These are phyloP conservation scores for Oncorhynchus masou DNA, from an alignment of 2,113 vertebrate species.

Conservation along the genomic window DNA sequence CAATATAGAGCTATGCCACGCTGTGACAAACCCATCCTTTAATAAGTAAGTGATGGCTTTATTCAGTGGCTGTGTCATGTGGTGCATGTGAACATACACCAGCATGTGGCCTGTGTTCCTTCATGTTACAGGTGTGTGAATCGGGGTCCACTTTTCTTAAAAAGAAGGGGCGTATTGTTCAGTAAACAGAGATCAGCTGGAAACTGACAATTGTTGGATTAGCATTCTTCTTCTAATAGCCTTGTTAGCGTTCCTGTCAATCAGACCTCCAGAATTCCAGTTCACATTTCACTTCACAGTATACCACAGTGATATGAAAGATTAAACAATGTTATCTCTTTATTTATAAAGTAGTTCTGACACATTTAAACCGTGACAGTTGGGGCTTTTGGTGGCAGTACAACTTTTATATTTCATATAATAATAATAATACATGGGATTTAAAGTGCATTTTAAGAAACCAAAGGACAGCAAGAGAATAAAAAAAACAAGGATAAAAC, in stretches of 20 bases:
- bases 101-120: constrained; percentile 66
- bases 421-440: too few relatives aligned
- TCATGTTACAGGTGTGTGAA: constrained; percentile 69
- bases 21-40: constrained; percentile 58
- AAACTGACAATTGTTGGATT: constrained; percentile 60
- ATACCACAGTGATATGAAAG: not conserved
- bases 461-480: not conserved
- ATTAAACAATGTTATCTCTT: not conserved
- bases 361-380: too few relatives aligned
- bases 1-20: constrained; percentile 52
- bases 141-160: constrained; percentile 56
- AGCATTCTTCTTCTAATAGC: constrained; percentile 61
- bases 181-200: constrained; percentile 65
- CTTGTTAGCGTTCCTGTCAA: constrained; percentile 49
- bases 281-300: not conserved
- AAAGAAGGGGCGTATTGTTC: constrained; percentile 47
- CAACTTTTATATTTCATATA: too few relatives aligned
- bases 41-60: constrained; percentile 68
- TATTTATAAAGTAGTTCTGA: not conserved
- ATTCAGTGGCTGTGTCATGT: constrained; percentile 66
- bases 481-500: not conserved
- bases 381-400: too few relatives aligned
- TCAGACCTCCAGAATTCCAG: constrained; percentile 52
- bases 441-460: too few relatives aligned
- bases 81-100: constrained; percentile 66